phyloP scores from a whole-genome alignment of 2,888 invertebrate genomes.

The Acrocera orbiculus region DNA sequence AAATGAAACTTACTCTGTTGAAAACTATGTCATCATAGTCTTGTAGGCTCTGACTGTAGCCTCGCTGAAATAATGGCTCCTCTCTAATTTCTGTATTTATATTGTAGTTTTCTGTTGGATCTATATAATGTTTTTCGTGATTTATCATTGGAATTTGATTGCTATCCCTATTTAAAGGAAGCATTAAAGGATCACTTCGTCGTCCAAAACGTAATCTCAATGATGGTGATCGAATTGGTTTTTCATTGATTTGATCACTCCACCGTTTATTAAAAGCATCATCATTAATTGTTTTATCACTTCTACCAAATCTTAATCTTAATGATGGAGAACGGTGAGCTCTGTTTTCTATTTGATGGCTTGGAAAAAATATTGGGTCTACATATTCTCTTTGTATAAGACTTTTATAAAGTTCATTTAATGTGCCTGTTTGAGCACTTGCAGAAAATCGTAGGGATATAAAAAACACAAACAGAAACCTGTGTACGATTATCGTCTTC shows the following conservation, averaged over 20 bases:
- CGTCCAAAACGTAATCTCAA: slow-evolving; percentile 60
- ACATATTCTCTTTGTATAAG: slow-evolving; percentile 30
- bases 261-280: slow-evolving; percentile 30
- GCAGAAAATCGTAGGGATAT: too few relatives aligned
- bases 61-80: too few relatives aligned
- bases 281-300: slow-evolving; percentile 39
- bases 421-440: slow-evolving; percentile 18
- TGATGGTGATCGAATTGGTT: slow-evolving; percentile 55
- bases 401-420: slow-evolving; percentile 26
- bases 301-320: slow-evolving; percentile 58
- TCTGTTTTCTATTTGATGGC: slow-evolving; percentile 57
- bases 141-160: too few relatives aligned
- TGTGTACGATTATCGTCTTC: too few relatives aligned
- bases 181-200: slow-evolving; percentile 49
- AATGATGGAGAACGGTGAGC: slow-evolving; percentile 60
- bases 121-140: too few relatives aligned
- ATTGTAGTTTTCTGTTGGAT: too few relatives aligned
- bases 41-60: too few relatives aligned
- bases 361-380: slow-evolving; percentile 31
- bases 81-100: too few relatives aligned
- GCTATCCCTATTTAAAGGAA: too few relatives aligned
- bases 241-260: slow-evolving; percentile 43
- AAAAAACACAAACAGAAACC: too few relatives aligned
- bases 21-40: too few relatives aligned
- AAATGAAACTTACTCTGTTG: too few relatives aligned